Base-by-base conservation (phyloP, 30 jellyfish, hydroid and myxozoan species). In the Chrysaora quinquecirrha region DNA sequence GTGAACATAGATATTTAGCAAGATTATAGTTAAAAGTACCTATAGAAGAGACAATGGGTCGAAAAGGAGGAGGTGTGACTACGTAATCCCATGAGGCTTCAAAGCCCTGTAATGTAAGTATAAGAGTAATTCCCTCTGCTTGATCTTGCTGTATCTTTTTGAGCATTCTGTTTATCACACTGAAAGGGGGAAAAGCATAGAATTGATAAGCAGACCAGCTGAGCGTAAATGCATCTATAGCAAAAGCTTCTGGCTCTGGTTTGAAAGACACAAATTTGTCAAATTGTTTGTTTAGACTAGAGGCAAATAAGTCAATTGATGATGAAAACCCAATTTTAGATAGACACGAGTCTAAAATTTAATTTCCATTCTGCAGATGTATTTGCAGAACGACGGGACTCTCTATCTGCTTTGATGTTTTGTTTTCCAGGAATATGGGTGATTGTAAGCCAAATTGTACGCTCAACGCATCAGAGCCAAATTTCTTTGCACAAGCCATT, bases 201-300 rank as follows among this genome's bases (percentile, higher is more conserved):
- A 48, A 47, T n/a, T 48, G 16, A 28, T 23, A 74, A 25, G 19
- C 20, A 1, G 33, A 18, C 87, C 87, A 75, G 14, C 28, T 56
- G 11, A 75, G 22, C 3, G 75, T 47, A 22, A 74, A 74, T 11
- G 86, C 86, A 74, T 74, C 86, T 30, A 74, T 52, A 16, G 75
- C 54, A n/a, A n/a, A n/a, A n/a, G n/a, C n/a, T n/a, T n/a, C 60
- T 18, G 78, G 86, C 12, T 74, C 86, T 33, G 86, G 86, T 54
- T 30, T 48, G 2, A 21, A 74, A 0, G 86, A 23, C 21, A 74
- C 49, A 47, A 18, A 48, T 30, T 25, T 2, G 1, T 14, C 30
- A n/a, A 74, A 25, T 54, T 74, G 86, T 47, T 2, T 47, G 27
- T 74, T 74, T 21, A 74, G 20, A 24, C 86, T 48, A 14, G 75